phyloP scores from a whole-genome alignment of 1,140 invertebrate genomes.

The Charaxes varanes region DNA sequence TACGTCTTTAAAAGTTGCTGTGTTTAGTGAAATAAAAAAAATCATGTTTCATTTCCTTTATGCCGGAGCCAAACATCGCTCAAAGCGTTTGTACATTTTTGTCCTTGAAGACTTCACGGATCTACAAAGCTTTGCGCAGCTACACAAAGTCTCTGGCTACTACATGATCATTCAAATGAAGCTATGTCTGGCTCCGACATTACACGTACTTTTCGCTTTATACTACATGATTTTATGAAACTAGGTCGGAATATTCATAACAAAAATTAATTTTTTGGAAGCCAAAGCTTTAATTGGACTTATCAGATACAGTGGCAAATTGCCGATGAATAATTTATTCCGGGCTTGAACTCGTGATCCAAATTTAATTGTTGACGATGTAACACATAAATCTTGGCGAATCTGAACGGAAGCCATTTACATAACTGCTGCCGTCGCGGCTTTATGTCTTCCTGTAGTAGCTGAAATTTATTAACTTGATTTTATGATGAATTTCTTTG shows the following conservation, averaged over 20 bases:
- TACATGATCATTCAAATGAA: too few relatives aligned
- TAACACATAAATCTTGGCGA: slow-evolving; percentile 57
- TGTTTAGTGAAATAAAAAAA: too few relatives aligned
- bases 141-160: too few relatives aligned
- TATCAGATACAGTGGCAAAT: slow-evolving; percentile 25
- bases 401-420: slow-evolving; percentile 64
- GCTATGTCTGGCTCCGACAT: too few relatives aligned
- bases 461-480: slow-evolving; percentile 14
- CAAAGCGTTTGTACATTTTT: too few relatives aligned
- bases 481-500: slow-evolving; percentile 16
- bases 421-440: slow-evolving; percentile 49
- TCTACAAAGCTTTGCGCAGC: too few relatives aligned
- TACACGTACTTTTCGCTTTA: not conserved
- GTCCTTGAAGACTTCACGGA: too few relatives aligned
- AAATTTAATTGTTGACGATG: slow-evolving; percentile 65
- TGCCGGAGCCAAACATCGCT: too few relatives aligned
- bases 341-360: slow-evolving; percentile 37
- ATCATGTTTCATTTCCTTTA: too few relatives aligned
- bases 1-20: too few relatives aligned
- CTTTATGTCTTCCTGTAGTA: slow-evolving; percentile 43
- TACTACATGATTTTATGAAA: not conserved
- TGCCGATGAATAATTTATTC: slow-evolving; percentile 51
- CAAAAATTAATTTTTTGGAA: slow-evolving; percentile 8
- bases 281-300: slow-evolving; percentile 21
- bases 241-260: not conserved